Evolutionary conservation across 1,140 invertebrate species (phyloP), one percentile per base, ranked within the genome.

Genomic region (Cylas formicarius): DNA sequence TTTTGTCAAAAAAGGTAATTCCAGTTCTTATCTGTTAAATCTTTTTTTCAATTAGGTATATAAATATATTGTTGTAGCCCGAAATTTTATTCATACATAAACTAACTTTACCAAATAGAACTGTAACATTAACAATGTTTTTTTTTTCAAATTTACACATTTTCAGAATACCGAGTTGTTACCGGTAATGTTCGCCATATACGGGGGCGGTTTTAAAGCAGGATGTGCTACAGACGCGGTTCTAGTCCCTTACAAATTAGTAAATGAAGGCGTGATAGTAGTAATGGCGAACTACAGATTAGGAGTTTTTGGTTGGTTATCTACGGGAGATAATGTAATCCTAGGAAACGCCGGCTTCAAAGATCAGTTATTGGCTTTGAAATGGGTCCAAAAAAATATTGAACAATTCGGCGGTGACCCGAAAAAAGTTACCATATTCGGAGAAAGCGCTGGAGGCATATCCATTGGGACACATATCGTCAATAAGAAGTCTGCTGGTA

Each of bases 191-290:
- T 31, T 31, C n/a, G 14, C 13, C 13, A 31, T 31, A 2, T 31
- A 31, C 18, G 28, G 28, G 7, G 28, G 28, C 18, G 28, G 28
- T 1, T 31, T 31, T 11, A 5, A 17, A 11, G 14, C 28, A 11
- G 28, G 28, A 31, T 16, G 28, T 11, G 28, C 13, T 2, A 31
- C 18, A 7, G 14, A 16, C 8, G 18, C 14, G 18, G 14, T 9
- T 9, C 18, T 16, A 13, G 28, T 13, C 18, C 28, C 28, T n/a
- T 17, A 31, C 14, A 8, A 2, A 16, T 31, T 31, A 7, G 18
- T 31, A 10, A 17, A 31, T 2, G 28, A 63, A 17, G 63, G 69
- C 16, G 53, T 73, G 4, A 63, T 77, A 9, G 61, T 76, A 1
- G 67, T 76, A 11, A 71, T 17, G 9, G 13, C 18, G 13, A 35